Evolutionary conservation across 2,888 invertebrate species (phyloP).

Genomic region (Scaptomyza flava): DNA sequence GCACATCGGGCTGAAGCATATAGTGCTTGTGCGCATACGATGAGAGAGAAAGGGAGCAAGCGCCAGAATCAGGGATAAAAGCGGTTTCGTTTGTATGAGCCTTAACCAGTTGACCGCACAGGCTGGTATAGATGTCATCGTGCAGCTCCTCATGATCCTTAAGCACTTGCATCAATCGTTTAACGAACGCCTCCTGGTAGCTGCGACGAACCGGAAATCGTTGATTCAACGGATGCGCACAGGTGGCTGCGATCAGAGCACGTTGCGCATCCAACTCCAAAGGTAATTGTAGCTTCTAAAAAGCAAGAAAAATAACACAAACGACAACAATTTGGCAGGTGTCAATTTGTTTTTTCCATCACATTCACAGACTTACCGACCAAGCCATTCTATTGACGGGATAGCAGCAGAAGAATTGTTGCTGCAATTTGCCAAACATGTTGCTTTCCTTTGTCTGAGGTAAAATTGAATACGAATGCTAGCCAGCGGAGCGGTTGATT

Average conservation of each 20-base stretch:
- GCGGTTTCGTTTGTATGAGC: not conserved
- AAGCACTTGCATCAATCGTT: conserved; percentile 87
- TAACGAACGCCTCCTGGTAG: conserved; percentile 89
- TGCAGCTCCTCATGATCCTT: conserved; percentile 86
- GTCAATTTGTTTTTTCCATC: not conserved
- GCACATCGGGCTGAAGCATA: conserved; percentile 68
- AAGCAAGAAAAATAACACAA: conserved; percentile 1
- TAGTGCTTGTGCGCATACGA: conserved; percentile 88
- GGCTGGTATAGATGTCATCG: conserved; percentile 87
- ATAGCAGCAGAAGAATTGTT: conserved; percentile 81
- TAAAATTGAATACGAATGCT: too few relatives aligned
- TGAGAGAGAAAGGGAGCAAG: not conserved
- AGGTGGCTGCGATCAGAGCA: conserved; percentile 86
- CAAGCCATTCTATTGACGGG: conserved; percentile 78
- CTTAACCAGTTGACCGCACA: conserved; percentile 80
- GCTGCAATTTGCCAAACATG: conserved; percentile 57
- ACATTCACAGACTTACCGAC: conserved; percentile 45
- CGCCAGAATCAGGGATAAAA: too few relatives aligned
- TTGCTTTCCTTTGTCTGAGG: conserved; percentile 30
- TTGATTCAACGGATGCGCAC: conserved; percentile 85
- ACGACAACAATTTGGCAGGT: not conserved
- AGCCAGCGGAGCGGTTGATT: too few relatives aligned
- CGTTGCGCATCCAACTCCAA: conserved; percentile 86
- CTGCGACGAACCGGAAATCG: conserved; percentile 87
- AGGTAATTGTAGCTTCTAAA: conserved; percentile 53